These are phyloP conservation scores for Notechis scutatus DNA, from an alignment of 2,113 vertebrate genomes.

Conservation along the genomic window DNA sequence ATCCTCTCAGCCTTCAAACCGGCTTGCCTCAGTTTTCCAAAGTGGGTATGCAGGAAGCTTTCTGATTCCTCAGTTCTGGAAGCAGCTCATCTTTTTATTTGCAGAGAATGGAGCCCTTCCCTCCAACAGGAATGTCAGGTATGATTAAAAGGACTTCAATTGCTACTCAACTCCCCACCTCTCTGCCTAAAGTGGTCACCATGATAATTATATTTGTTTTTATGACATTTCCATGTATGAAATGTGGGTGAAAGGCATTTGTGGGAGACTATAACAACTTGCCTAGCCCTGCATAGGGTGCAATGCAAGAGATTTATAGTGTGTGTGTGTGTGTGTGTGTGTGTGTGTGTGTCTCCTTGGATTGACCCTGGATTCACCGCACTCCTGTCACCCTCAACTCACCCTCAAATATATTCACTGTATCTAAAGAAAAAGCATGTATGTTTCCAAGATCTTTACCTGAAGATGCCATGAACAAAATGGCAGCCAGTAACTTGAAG, in stretches of 20 bases:
- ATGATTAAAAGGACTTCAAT: background rate
- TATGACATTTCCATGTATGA: background rate
- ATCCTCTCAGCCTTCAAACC: background rate
- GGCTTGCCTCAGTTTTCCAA: background rate
- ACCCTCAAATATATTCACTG: background rate
- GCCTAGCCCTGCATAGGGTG: background rate
- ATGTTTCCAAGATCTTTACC: constrained; percentile 4
- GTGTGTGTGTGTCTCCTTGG: background rate
- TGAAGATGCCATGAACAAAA: background rate
- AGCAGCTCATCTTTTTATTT: background rate
- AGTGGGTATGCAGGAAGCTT: background rate
- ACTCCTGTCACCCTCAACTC: background rate
- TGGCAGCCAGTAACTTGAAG: background rate
- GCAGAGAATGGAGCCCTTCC: background rate
- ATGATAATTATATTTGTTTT: background rate
- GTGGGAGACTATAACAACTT: background rate
- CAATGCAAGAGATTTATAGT: background rate
- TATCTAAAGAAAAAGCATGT: background rate
- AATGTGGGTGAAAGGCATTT: background rate
- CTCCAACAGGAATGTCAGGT: background rate
- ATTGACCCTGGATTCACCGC: background rate
- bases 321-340: background rate
- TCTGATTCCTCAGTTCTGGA: background rate
- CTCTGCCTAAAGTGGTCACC: background rate
- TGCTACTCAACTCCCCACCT: background rate